Base-by-base conservation (phyloP, 2,888 invertebrate species). In the Xestia xanthographa region DNA sequence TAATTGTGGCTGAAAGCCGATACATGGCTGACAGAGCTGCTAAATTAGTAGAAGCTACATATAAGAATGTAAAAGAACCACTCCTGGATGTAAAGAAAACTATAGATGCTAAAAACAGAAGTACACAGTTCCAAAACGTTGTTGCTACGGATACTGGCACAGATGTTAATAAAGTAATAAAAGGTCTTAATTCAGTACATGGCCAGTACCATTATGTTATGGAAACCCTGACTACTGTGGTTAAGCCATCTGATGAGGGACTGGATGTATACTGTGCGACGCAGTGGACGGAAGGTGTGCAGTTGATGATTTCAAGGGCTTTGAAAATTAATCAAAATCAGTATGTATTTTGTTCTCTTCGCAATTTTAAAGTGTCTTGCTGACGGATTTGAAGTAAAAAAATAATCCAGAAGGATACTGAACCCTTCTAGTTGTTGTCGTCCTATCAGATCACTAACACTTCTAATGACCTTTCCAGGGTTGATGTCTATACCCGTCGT, bases 161-260 rank as follows among this genome's bases (percentile, higher is more conserved):
- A 9, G 92, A 97, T 79, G 87, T 96, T 2, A 92, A 89, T 17
- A 95, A 96, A 79, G 83, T 91, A 5, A 95, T 97, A 29, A 91
- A 86, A 78, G 98, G 98, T 0, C 93, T 89, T 2, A 95, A 96
- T 72, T 92, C 96, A 58, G 92, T 96, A 77, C 97, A 97, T 29
- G 91, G 95, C 22, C 98, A 98, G 89, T 98, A 98, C 90, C 98
- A 98, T 91, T 98, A 97, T 86, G 96, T 97, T 20, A 98, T 98
- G 97, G 98, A 98, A 91, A 97, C 97, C 0, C 97, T 98, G 70
- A 95, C 95, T 1, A 97, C 97, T 87, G 95, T 97, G 0, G 97
- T 97, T 29, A 91, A 97, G n/a, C 98, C 98, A 0, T 95, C 94
- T 9, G 98, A 98, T 90, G 97, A 98, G 90, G 97, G 97, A 1